Conservation (phyloP, 2,888 invertebrate species). For the Polia nebulosa region DNA sequence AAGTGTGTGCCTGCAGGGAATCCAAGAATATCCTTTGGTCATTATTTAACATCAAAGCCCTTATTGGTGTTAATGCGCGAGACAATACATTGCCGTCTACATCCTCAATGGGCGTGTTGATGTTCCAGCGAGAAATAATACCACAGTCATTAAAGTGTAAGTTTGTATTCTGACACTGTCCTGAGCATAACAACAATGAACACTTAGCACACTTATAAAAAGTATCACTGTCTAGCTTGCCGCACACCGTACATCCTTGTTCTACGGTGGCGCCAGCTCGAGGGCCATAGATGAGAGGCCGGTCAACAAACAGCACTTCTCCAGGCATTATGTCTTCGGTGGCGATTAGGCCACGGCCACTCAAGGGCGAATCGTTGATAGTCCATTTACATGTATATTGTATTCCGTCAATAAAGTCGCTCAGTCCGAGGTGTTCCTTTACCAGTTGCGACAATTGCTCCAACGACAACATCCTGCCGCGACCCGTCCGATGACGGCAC, state of each 20-base stretch:
- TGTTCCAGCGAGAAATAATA: slow-evolving; percentile 91
- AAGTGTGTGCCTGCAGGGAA: slow-evolving; percentile 89
- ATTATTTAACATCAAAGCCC: slow-evolving; percentile 82
- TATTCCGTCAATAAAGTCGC: slow-evolving; percentile 72
- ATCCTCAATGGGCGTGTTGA: slow-evolving; percentile 85
- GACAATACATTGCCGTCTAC: slow-evolving; percentile 81
- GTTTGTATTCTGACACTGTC: slow-evolving; percentile 91
- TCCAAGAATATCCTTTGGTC: slow-evolving; percentile 89
- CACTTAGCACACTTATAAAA: slow-evolving; percentile 92
- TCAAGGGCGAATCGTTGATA: slow-evolving; percentile 91
- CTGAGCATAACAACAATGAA: slow-evolving; percentile 93
- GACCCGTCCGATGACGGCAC: slow-evolving; percentile 82
- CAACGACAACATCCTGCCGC: slow-evolving; percentile 89
- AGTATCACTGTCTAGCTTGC: slow-evolving; percentile 83
- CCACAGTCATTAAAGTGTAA: slow-evolving; percentile 92
- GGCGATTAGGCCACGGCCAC: slow-evolving; percentile 94
- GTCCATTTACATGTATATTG: slow-evolving; percentile 89
- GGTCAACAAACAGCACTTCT: slow-evolving; percentile 93
- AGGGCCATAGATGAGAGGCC: slow-evolving; percentile 93
- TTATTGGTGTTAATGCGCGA: slow-evolving; percentile 82
- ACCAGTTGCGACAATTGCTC: slow-evolving; percentile 88
- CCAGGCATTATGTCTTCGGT: slow-evolving; percentile 92
- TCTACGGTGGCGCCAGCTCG: slow-evolving; percentile 89
- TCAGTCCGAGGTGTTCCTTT: slow-evolving; percentile 85
- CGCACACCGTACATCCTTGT: slow-evolving; percentile 93